Evolutionary conservation across 2,113 vertebrate species (phyloP).

Genomic region (Macrotis lagotis): DNA sequence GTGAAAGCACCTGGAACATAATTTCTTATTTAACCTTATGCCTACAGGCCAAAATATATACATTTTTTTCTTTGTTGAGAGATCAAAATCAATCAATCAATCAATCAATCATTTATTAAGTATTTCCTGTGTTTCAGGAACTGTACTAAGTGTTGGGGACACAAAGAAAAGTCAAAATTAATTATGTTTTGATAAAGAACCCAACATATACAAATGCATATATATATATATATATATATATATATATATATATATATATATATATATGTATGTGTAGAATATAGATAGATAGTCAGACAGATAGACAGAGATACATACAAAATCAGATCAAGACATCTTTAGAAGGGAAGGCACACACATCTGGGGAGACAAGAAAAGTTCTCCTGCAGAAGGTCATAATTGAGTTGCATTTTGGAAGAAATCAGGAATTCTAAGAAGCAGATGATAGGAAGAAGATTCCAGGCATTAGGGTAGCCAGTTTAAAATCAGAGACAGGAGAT

Average conservation of each 20-base stretch:
- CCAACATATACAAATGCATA: too few relatives aligned
- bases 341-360: neutral
- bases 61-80: neutral
- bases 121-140: neutral
- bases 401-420: neutral
- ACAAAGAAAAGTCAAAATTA: neutral
- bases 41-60: neutral
- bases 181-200: neutral
- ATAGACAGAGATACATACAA: neutral
- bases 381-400: neutral
- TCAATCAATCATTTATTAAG: neutral
- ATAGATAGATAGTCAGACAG: too few relatives aligned
- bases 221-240: too few relatives aligned
- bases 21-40: neutral
- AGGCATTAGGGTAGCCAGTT: neutral
- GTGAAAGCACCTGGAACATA: neutral
- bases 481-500: neutral
- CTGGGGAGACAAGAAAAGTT: neutral
- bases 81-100: neutral
- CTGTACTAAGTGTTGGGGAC: neutral
- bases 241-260: neutral
- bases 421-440: neutral
- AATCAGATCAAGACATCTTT: neutral
- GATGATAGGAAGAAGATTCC: neutral
- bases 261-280: too few relatives aligned